These are phyloP conservation scores for Cryptocephalus moraei DNA, from an alignment of 2,888 invertebrate genomes.

Conservation along the genomic window DNA sequence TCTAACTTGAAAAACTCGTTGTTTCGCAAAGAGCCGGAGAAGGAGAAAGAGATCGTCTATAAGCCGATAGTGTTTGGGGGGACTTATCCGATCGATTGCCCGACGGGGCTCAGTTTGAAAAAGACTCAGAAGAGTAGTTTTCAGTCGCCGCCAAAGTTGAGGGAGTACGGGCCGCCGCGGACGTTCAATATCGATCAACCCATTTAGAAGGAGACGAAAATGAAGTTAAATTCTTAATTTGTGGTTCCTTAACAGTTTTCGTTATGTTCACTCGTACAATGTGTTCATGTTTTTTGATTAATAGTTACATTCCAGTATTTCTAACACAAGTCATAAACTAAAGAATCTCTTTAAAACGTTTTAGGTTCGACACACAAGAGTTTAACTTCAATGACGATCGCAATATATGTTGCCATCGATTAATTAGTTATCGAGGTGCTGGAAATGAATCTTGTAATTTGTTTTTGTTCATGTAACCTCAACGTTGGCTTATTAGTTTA, in stretches of 20 bases:
- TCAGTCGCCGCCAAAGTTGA: conserved; percentile 21
- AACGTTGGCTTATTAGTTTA: too few relatives aligned
- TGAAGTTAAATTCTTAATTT: too few relatives aligned
- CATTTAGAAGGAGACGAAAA: conserved; percentile 23
- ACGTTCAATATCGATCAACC: conserved; percentile 51
- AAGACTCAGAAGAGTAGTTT: conserved; percentile 9
- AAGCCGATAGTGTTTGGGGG: conserved; percentile 73
- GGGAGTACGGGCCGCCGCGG: conserved; percentile 40
- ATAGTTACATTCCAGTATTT: neutral
- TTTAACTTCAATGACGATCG: too few relatives aligned
- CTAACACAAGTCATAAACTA: too few relatives aligned
- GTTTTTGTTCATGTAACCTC: too few relatives aligned
- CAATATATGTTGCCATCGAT: too few relatives aligned
- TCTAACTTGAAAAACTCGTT: conserved; percentile 32
- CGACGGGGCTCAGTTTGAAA: conserved; percentile 27
- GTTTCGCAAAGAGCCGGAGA: conserved; percentile 23
- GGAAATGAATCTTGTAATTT: too few relatives aligned
- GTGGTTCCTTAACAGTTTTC: too few relatives aligned
- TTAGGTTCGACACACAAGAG: too few relatives aligned
- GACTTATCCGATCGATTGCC: conserved; percentile 77
- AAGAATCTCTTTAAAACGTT: too few relatives aligned
- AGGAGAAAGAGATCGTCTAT: conserved; percentile 34
- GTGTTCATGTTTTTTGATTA: neutral
- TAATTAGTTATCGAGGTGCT: too few relatives aligned
- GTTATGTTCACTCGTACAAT: neutral